phyloP scores from a whole-genome alignment of 2,888 invertebrate species.

The Physocephala rufipes region DNA sequence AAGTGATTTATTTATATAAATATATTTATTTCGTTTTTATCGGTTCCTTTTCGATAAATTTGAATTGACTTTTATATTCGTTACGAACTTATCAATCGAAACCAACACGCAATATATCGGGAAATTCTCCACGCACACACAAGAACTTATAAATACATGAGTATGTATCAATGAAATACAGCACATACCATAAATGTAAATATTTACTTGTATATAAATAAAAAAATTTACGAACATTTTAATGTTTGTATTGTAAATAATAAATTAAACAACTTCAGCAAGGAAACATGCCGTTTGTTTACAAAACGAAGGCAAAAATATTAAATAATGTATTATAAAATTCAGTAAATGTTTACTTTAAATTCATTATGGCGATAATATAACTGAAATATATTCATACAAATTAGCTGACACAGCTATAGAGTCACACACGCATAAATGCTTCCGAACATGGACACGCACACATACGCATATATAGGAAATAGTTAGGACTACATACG shows the following conservation, averaged over 20 bases:
- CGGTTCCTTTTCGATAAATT: no score
- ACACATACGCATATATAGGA: neutral
- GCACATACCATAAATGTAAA: no score
- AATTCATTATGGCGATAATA: neutral
- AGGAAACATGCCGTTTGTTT: no score
- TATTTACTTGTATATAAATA: no score
- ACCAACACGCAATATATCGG: no score
- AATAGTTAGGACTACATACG: neutral
- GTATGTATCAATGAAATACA: no score
- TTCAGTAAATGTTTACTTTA: conserved; percentile 20
- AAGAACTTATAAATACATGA: no score
- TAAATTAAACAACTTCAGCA: neutral
- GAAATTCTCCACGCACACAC: no score
- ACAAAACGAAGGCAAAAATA: neutral
- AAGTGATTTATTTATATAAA: conserved; percentile 1
- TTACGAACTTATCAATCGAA: no score
- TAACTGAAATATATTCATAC: neutral
- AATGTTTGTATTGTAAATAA: no score
- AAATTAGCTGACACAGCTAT: neutral
- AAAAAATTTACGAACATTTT: no score
- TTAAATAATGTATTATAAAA: conserved; percentile 20
- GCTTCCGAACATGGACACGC: neutral
- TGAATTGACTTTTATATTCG: no score
- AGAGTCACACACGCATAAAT: neutral
- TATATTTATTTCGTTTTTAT: neutral